These are phyloP conservation scores for Numenius phaeopus DNA, from an alignment of 2,797 vertebrate genomes.

Conservation along the genomic window DNA sequence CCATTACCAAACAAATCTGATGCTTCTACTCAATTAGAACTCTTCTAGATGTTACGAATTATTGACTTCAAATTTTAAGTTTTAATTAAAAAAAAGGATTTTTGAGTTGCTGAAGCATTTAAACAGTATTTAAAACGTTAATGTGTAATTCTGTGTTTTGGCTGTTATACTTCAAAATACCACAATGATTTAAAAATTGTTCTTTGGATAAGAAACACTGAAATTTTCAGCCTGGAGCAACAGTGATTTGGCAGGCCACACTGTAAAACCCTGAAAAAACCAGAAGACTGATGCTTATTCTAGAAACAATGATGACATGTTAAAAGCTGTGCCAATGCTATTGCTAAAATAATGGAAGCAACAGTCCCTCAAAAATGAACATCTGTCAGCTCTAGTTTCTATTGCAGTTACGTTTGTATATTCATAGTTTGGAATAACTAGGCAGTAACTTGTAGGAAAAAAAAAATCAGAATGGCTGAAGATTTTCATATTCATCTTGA, in stretches of 20 bases:
- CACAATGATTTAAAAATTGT: slow-evolving; percentile 3
- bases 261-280: background rate
- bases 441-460: background rate
- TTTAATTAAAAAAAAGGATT: background rate
- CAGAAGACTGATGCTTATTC: background rate
- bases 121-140: background rate
- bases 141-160: background rate
- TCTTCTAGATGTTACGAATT: background rate
- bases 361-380: background rate
- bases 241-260: slow-evolving; percentile 8
- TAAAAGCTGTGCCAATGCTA: slow-evolving; percentile 31
- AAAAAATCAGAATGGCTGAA: background rate
- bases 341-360: background rate
- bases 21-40: background rate
- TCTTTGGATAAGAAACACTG: slow-evolving; percentile 5
- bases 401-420: background rate
- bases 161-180: background rate
- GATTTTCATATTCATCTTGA: background rate
- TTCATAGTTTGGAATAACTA: background rate
- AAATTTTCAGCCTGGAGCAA: slow-evolving; percentile 31
- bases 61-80: background rate
- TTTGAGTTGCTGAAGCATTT: background rate
- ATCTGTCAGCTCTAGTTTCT: background rate
- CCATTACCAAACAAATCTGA: background rate
- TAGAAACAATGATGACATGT: slow-evolving; percentile 22